These are phyloP conservation scores for Incurvaria masculella DNA, from an alignment of 2,888 invertebrate species.

Conservation along the genomic window DNA sequence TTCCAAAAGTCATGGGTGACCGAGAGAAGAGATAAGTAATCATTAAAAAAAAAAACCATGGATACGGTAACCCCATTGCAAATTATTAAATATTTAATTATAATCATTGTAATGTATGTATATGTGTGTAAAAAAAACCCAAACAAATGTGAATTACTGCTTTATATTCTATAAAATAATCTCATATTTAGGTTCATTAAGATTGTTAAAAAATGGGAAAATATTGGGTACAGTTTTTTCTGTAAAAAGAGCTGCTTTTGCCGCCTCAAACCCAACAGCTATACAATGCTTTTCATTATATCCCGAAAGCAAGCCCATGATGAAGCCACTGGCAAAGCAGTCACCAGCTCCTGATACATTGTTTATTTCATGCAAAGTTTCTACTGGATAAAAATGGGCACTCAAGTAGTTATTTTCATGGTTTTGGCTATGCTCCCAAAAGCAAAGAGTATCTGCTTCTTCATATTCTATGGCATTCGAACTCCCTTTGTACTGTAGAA, in stretches of 20 bases:
- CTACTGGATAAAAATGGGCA: slow-evolving; percentile 38
- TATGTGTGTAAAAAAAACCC: too few relatives aligned
- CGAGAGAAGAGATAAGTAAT: too few relatives aligned
- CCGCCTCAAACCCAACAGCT: slow-evolving; percentile 60
- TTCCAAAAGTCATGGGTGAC: too few relatives aligned
- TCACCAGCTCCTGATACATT: slow-evolving; percentile 86
- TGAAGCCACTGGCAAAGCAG: slow-evolving; percentile 69
- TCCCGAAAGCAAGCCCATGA: slow-evolving; percentile 58
- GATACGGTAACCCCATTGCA: too few relatives aligned
- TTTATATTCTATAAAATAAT: too few relatives aligned
- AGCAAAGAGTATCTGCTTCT: slow-evolving; percentile 19
- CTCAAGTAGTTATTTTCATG: slow-evolving; percentile 8
- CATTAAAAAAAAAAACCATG: too few relatives aligned
- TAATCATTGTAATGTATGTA: too few relatives aligned
- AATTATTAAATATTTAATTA: too few relatives aligned
- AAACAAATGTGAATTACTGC: too few relatives aligned
- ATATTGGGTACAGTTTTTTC: slow-evolving; percentile 56
- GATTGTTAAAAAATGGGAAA: not conserved
- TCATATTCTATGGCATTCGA: slow-evolving; percentile 14
- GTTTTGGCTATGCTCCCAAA: too few relatives aligned
- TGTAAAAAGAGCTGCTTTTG: slow-evolving; percentile 56
- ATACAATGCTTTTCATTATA: slow-evolving; percentile 57
- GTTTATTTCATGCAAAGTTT: slow-evolving; percentile 41
- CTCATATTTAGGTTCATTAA: too few relatives aligned
- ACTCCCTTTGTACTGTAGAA: slow-evolving; percentile 30